phyloP scores from a whole-genome alignment of 2,797 vertebrate species.

The Numenius phaeopus region DNA sequence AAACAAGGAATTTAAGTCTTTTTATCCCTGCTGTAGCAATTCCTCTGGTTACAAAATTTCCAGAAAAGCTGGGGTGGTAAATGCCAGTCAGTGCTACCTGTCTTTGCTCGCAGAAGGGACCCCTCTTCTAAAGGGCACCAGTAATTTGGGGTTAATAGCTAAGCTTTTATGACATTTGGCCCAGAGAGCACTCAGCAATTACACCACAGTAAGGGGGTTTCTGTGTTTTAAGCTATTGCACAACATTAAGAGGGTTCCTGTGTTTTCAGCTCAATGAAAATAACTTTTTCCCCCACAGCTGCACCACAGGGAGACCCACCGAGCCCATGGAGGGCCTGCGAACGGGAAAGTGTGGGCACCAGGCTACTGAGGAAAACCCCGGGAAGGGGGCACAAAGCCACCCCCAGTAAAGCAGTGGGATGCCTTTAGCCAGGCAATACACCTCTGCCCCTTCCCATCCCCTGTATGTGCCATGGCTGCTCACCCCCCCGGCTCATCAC shows the following conservation, averaged over 20 bases:
- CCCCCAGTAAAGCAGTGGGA: neutral
- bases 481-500: fast-evolving
- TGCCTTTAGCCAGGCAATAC: neutral
- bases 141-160: neutral
- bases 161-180: neutral
- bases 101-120: neutral
- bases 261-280: neutral
- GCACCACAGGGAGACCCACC: neutral
- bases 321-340: fast-evolving
- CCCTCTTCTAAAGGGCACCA: neutral
- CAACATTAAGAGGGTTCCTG: neutral
- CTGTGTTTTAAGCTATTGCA: neutral
- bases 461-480: fast-evolving
- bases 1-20: neutral
- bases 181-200: fast-evolving
- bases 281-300: neutral
- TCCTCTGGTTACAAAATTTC: neutral
- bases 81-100: neutral
- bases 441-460: neutral
- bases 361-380: neutral
- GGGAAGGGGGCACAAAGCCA: neutral
- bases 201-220: neutral
- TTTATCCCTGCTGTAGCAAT: neutral
- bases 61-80: neutral
- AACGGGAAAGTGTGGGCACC: neutral